phyloP scores from a whole-genome alignment of 2,888 invertebrate species.

The Aricia artaxerxes region DNA sequence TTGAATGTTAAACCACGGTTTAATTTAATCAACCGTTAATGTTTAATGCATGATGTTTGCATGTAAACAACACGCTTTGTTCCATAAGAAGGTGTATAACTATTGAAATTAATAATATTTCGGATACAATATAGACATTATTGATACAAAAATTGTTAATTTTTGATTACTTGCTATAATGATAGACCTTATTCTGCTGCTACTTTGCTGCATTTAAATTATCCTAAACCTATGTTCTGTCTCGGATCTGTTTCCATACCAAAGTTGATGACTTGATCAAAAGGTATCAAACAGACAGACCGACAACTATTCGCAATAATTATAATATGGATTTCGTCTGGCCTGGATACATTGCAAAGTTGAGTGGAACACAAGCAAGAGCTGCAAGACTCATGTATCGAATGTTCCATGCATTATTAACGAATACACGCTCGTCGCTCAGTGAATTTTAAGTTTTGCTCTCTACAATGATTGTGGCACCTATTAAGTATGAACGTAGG shows the following conservation, averaged over 20 bases:
- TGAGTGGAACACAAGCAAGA: neutral
- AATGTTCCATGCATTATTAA: constrained; percentile 4
- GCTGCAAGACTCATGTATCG: neutral
- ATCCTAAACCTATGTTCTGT: too few relatives aligned
- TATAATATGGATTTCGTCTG: neutral
- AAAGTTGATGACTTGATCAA: too few relatives aligned
- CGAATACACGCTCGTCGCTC: neutral
- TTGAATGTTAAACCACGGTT: constrained; percentile 7
- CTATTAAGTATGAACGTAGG: neutral
- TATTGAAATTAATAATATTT: too few relatives aligned
- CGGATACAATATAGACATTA: too few relatives aligned
- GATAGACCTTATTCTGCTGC: too few relatives aligned
- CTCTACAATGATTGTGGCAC: neutral
- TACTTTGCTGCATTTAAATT: too few relatives aligned
- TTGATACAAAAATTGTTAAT: too few relatives aligned
- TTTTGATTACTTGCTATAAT: too few relatives aligned
- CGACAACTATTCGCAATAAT: neutral
- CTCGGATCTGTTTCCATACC: too few relatives aligned
- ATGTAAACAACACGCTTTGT: neutral
- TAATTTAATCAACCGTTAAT: constrained; percentile 1
- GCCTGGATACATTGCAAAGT: neutral
- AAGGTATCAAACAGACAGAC: neutral
- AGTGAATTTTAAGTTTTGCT: neutral
- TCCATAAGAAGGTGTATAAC: neutral
- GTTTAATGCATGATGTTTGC: neutral